phyloP scores from a whole-genome alignment of 2,113 vertebrate species.

The Anolis sagrei region DNA sequence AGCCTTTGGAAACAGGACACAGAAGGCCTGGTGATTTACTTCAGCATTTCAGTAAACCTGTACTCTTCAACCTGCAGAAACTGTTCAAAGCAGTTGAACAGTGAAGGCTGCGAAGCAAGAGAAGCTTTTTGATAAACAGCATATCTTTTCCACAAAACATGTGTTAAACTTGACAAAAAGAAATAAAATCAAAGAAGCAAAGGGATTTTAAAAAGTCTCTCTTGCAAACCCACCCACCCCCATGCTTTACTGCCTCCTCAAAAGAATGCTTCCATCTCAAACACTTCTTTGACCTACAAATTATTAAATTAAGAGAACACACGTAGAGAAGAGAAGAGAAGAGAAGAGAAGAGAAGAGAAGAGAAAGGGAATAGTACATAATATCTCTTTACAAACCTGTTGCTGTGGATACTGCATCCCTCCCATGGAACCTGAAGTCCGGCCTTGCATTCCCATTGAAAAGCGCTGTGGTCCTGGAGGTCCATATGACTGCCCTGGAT shows the following conservation, averaged over 20 bases:
- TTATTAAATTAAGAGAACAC: neutral
- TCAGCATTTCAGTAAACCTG: neutral
- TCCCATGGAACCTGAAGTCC: constrained; percentile 87
- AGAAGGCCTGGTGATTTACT: too few relatives aligned
- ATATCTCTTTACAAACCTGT: constrained; percentile 83
- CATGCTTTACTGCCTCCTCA: too few relatives aligned
- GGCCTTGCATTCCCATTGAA: constrained; percentile 89
- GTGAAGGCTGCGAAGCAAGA: neutral
- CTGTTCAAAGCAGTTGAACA: neutral
- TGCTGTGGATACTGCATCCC: constrained; percentile 94
- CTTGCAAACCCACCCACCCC: too few relatives aligned
- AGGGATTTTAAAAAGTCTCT: neutral
- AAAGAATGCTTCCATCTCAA: neutral
- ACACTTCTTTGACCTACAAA: neutral
- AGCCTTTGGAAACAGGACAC: too few relatives aligned
- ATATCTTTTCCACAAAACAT: constrained; percentile 3
- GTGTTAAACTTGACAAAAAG: constrained; percentile 19
- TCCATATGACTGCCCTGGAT: constrained; percentile 88
- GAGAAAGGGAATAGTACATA: neutral
- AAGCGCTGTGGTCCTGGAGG: constrained; percentile 91
- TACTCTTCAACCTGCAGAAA: constrained; percentile 1
- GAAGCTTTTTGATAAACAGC: constrained; percentile 7
- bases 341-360: neutral
- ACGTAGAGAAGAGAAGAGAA: too few relatives aligned
- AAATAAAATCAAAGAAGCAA: neutral